Conservation (phyloP, 35 echinoderm and acorn worm genomes). For the Holothuria glaberrima region DNA sequence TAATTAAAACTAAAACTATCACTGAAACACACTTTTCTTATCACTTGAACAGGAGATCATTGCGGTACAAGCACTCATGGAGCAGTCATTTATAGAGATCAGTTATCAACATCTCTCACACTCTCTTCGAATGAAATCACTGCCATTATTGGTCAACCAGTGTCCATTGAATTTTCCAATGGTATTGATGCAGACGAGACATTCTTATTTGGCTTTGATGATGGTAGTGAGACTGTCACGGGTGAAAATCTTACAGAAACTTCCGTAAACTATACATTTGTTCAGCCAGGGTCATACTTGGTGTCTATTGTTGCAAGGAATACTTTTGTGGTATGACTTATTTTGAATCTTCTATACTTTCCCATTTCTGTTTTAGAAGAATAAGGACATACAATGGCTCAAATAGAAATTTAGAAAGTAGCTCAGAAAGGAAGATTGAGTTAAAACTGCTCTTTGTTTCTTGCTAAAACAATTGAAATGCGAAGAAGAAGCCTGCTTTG, state of each 20-base stretch:
- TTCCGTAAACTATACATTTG: not conserved
- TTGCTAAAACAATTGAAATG: too few relatives aligned
- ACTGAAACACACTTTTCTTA: too few relatives aligned
- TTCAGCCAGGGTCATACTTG: conserved; percentile 41
- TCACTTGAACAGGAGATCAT: conserved; percentile 36
- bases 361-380: not conserved
- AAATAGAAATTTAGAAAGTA: too few relatives aligned
- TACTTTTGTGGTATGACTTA: conserved; percentile 22
- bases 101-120: conserved; percentile 3
- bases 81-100: conserved; percentile 36
- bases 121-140: not conserved
- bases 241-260: not conserved
- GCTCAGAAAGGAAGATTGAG: too few relatives aligned
- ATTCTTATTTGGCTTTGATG: conserved; percentile 38
- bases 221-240: conserved; percentile 25
- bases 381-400: too few relatives aligned
- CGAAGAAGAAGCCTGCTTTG: too few relatives aligned
- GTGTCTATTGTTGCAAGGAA: conserved; percentile 49
- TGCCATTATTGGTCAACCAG: conserved; percentile 36
- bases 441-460: too few relatives aligned
- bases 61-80: conserved; percentile 53
- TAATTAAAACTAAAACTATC: too few relatives aligned
- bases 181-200: conserved; percentile 49
- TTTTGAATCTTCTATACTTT: not conserved
- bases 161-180: conserved; percentile 17